Percentiles rank a stretch among this genome's conserved stretches.
Conservation (phyloP, 2,797 vertebrate species). For the Anguilla pacifica region DNA sequence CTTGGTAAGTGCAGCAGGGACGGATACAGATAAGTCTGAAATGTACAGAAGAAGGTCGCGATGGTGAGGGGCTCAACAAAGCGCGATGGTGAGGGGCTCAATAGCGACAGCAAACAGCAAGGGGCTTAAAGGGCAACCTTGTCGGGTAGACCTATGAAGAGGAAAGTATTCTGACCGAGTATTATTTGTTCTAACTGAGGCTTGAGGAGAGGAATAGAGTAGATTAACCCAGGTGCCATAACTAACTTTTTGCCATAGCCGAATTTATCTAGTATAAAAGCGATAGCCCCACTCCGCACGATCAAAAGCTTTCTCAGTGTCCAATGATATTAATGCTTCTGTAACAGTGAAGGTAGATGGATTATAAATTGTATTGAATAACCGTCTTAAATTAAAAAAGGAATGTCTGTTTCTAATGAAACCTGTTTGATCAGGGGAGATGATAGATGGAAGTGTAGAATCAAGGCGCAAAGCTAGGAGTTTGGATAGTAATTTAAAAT, state of each 20-base stretch:
- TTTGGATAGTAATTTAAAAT: background rate
- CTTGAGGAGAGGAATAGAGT: background rate
- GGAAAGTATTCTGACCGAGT: background rate
- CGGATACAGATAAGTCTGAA: background rate
- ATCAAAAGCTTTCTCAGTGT: background rate
- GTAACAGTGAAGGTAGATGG: background rate
- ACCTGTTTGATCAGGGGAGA: background rate
- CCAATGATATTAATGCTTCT: background rate
- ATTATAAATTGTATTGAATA: background rate
- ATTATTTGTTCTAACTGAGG: background rate
- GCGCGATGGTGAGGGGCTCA: too few species aligned
- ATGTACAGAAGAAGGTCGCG: background rate
- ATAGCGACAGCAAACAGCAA: background rate
- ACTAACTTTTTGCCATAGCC: background rate
- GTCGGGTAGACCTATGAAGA: background rate
- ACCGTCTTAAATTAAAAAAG: background rate
- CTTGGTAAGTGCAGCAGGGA: background rate
- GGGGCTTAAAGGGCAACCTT: background rate
- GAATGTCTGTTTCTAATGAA: background rate
- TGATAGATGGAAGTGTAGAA: background rate
- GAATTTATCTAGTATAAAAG: background rate
- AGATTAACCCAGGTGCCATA: background rate
- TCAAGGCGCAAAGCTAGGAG: background rate
- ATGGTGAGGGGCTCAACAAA: too few species aligned
- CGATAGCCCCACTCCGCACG: background rate